These are phyloP conservation scores for Bucorvus abyssinicus DNA, from an alignment of 2,797 vertebrate genomes.

Conservation along the genomic window DNA sequence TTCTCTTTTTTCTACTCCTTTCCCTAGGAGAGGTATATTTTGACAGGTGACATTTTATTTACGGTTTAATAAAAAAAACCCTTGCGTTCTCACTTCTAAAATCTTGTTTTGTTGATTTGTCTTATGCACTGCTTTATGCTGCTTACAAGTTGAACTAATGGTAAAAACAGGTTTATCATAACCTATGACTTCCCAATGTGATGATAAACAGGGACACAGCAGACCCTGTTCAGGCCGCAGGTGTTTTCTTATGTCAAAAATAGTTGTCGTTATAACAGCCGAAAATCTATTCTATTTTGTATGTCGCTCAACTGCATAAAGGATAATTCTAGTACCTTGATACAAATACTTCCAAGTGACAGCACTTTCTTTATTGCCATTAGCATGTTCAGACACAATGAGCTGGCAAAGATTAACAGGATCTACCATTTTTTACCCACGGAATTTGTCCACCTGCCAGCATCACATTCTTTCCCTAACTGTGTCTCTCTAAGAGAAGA, in stretches of 20 bases:
- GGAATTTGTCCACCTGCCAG: not conserved
- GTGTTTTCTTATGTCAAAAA: not conserved
- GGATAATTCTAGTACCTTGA: not conserved
- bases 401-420: not conserved
- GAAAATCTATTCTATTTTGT: not conserved
- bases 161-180: not conserved
- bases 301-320: not conserved
- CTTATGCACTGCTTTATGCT: not conserved
- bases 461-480: not conserved
- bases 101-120: not conserved
- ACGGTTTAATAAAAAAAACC: not conserved
- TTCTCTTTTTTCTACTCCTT: not conserved
- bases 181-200: not conserved
- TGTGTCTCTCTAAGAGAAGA: not conserved
- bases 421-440: not conserved
- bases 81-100: not conserved
- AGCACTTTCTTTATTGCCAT: not conserved
- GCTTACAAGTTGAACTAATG: not conserved
- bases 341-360: not conserved
- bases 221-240: not conserved
- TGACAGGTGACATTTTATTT: not conserved
- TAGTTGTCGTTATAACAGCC: not conserved
- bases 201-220: not conserved
- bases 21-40: not conserved
- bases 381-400: not conserved